Percentiles rank a stretch among this genome's conserved stretches.
phyloP scores from a whole-genome alignment of 2,113 vertebrate genomes.

The Oryzias melastigma region DNA sequence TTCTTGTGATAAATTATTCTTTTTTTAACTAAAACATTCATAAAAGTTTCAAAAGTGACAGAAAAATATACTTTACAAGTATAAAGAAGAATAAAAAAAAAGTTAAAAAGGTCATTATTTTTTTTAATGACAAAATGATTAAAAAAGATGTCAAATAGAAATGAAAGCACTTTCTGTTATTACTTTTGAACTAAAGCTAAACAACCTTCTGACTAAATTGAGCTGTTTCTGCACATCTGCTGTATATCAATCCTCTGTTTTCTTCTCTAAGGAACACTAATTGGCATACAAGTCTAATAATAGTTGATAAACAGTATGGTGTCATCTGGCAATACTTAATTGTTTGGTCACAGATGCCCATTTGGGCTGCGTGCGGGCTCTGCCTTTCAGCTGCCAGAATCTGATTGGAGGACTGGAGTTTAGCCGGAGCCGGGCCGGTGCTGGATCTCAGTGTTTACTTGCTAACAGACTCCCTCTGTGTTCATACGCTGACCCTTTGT shows the following conservation, averaged over 20 bases:
- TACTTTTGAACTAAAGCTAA: no score
- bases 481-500: conserved; percentile 69
- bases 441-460: conserved; percentile 71
- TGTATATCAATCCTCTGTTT: conserved; percentile 28
- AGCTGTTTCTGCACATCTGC: conserved; percentile 43
- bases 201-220: conserved; percentile 28
- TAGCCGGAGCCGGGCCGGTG: conserved; percentile 29
- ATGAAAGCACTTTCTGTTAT: no score
- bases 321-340: conserved; percentile 50
- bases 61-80: no score
- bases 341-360: conserved; percentile 55
- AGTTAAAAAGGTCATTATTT: no score
- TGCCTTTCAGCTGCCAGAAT: conserved; percentile 50
- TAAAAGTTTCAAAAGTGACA: no score
- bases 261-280: conserved; percentile 27
- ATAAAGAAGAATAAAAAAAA: no score
- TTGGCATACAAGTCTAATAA: conserved; percentile 42
- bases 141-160: no score
- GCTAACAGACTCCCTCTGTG: conserved; percentile 74
- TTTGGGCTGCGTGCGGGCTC: conserved; percentile 26
- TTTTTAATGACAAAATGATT: no score
- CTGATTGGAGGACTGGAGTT: conserved; percentile 35
- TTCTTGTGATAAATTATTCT: no score
- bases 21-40: no score
- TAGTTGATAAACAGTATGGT: conserved; percentile 42